A percentile compares a stretch with the other conserved stretches of the same genome.
Conservation (phyloP, 2,888 invertebrate species). For the Pycnomerus fuliginosus region DNA sequence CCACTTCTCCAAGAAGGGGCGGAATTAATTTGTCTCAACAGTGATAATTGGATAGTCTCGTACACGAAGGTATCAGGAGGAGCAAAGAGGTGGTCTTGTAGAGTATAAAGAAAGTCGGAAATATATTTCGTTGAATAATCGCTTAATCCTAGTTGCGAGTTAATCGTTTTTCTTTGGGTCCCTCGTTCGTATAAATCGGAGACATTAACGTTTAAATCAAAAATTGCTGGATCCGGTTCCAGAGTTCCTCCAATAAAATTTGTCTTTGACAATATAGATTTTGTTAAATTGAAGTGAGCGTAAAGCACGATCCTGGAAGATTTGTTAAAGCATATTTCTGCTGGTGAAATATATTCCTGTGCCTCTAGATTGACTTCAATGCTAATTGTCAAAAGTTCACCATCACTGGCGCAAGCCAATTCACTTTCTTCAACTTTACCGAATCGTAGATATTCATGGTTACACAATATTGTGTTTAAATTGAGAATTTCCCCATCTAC, state of each 20-base stretch:
- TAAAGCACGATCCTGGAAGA: slow-evolving; percentile 56
- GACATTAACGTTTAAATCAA: slow-evolving; percentile 13
- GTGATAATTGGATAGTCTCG: slow-evolving; percentile 58
- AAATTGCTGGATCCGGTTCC: too few species aligned
- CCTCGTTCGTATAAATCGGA: slow-evolving; percentile 17
- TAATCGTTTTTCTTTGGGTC: slow-evolving; percentile 21
- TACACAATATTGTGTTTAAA: too few species aligned
- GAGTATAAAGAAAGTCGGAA: slow-evolving; percentile 56
- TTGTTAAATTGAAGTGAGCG: slow-evolving; percentile 55
- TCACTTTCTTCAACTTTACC: too few species aligned
- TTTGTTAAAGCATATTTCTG: slow-evolving; percentile 59
- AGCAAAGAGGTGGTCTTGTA: slow-evolving; percentile 64
- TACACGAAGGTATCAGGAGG: slow-evolving; percentile 65
- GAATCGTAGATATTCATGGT: too few species aligned
- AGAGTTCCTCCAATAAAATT: too few species aligned
- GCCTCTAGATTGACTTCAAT: slow-evolving; percentile 53
- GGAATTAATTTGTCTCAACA: slow-evolving; percentile 65
- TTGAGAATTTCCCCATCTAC: too few species aligned
- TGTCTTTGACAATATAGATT: too few species aligned
- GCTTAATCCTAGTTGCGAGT: slow-evolving; percentile 38
- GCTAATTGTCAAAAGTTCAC: slow-evolving; percentile 50
- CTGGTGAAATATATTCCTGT: slow-evolving; percentile 54
- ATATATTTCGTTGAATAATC: slow-evolving; percentile 51
- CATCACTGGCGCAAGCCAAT: slow-evolving; percentile 2
- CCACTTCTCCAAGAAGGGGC: slow-evolving; percentile 68